Base-by-base conservation (phyloP, 2,888 invertebrate species). In the Oligia strigilis region DNA sequence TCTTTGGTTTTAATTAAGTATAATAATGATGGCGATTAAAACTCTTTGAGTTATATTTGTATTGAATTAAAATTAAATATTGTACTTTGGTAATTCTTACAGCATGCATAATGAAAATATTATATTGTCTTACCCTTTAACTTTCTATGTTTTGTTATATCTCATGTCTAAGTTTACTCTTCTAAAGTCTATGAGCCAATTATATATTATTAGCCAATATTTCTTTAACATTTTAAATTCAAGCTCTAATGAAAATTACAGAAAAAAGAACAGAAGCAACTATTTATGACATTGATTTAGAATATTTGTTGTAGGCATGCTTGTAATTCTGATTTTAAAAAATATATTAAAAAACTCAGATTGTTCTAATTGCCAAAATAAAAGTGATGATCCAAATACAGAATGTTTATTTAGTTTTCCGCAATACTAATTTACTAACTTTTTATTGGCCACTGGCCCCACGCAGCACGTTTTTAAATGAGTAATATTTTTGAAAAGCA, bases 1-100 rank as follows among this genome's bases (percentile, higher is more conserved):
- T 81, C 80, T 87, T 76, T 81, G 85, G 84, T 81, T 83, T 78
- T 87, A 75, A 84, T 87, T 82, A 29, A 29, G 29, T 29, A 85
- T 69, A 49, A 70, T 78, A 75, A 87, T 79, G 58, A 80, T 74
- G 19, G 69, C 40, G 49, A 82, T 79, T 77, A 75, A 23, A 52
- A 58, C 14, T 49, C 40, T 75, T 66, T 66, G 72, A 73, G 58
- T 75, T 81, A 75, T 70, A 71, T 67, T 69, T 81, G 23, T 71
- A 71, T 43, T 58, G 13, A 46, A 69, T 75, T 72, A 49, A 58
- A 49, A 64, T 65, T 23, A 29, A 29, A 83, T 11, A 55, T 9
- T 79, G 11, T 49, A 43, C 58, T 58, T 65, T 40, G 36, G 14
- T 75, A 4, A 49, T 75, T 29, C 17, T 9, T 69, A 36, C 14